Evolutionary conservation across 2,888 invertebrate genomes (phyloP).

Genomic region (Lamellibrachia columna): DNA sequence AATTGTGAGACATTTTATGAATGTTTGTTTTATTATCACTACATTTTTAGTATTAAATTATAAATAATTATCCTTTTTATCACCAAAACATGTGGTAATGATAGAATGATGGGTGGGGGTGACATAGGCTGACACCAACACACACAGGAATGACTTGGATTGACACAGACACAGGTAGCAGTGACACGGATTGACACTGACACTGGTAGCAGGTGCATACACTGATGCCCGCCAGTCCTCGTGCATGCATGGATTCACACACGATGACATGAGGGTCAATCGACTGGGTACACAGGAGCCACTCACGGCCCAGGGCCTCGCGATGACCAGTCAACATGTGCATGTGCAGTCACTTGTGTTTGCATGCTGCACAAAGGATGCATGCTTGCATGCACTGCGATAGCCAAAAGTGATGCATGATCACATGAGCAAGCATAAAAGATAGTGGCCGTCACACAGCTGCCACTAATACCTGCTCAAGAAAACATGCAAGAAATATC

Average conservation of each 20-base stretch:
- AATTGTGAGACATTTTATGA: not conserved
- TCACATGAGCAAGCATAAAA: not conserved
- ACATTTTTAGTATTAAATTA: not conserved
- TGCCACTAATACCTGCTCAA: not conserved
- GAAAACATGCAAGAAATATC: not conserved
- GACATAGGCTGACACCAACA: too few relatives aligned
- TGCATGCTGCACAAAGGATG: constrained; percentile 3
- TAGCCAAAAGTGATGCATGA: not conserved
- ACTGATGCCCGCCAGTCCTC: not conserved
- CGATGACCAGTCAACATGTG: not conserved
- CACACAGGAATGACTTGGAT: too few relatives aligned
- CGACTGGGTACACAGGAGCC: not conserved
- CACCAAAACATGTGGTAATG: not conserved
- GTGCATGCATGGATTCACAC: not conserved
- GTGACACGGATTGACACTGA: not conserved
- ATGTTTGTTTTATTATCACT: not conserved
- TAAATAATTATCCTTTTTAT: not conserved
- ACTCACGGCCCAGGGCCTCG: not conserved
- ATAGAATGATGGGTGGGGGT: too few relatives aligned
- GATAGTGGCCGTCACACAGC: not conserved
- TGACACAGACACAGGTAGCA: too few relatives aligned
- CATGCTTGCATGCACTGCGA: not conserved
- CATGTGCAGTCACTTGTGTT: not conserved
- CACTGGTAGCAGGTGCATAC: not conserved
- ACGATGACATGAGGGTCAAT: not conserved